Conservation (phyloP, 2,113 vertebrate genomes). For the Condylura cristata region DNA sequence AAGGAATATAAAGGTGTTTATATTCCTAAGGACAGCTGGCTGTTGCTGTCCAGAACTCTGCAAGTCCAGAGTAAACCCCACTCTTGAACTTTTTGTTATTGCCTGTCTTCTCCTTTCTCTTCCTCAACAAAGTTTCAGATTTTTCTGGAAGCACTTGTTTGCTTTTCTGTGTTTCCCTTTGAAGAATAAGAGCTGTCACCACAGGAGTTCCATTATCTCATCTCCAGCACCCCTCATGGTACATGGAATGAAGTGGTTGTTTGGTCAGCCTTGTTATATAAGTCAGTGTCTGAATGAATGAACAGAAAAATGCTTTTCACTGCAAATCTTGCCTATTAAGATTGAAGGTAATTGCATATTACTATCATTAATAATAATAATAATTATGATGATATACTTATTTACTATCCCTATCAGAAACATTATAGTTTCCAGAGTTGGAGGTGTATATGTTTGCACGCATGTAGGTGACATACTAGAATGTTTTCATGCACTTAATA, state of each 20-base stretch:
- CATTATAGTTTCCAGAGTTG: slow-evolving; percentile 11
- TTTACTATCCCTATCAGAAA: neutral
- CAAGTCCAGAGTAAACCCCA: neutral
- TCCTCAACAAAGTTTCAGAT: neutral
- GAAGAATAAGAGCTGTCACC: neutral
- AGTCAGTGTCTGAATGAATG: neutral
- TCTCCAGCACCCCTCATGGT: neutral
- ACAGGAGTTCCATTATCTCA: neutral
- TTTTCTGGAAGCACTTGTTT: neutral
- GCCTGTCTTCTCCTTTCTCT: neutral
- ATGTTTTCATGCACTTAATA: neutral
- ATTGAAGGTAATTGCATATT: neutral
- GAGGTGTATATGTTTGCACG: neutral
- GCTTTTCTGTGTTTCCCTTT: neutral
- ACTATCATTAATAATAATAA: neutral
- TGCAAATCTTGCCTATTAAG: neutral
- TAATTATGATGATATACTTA: neutral
- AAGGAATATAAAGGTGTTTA: too few species aligned
- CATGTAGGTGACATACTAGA: neutral
- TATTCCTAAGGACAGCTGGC: too few species aligned
- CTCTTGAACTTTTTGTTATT: neutral
- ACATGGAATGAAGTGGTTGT: neutral
- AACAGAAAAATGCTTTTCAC: neutral
- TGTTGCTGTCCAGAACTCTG: neutral
- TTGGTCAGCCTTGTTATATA: neutral